Base-by-base conservation (phyloP, 2,797 vertebrate genomes). In the Ctenochaetus hawaiiensis region DNA sequence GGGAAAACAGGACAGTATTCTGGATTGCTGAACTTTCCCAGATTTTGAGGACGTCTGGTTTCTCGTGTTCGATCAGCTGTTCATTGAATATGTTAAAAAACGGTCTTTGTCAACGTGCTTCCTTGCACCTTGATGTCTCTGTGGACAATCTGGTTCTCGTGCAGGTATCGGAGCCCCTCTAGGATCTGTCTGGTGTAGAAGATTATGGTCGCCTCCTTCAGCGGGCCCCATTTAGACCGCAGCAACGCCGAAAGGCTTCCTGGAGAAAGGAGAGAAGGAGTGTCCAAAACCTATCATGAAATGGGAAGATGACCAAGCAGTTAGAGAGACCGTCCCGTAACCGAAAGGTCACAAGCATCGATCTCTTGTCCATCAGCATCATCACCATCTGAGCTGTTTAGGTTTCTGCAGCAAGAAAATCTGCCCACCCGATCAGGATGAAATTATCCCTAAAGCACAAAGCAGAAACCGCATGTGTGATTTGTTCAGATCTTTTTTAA, bases 161-260 rank as follows among this genome's bases (percentile, higher is more conserved):
- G 98, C 68, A 99, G 96, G 86, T 99, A 99, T 61, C 97, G 96
- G 73, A 99, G 96, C 52, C 98, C 98, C 95, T 99, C 98, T 80
- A 99, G 95, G 90, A 99, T 99, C 92, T 99, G 98, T 64, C 98
- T 96, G 73, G 98, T 99, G 91, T 99, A 99, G 95, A 99, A 99
- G 72, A 97, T 97, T 37, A 99, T 99, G 1, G 98, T 99, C 17
- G 98, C 96, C 73, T 99, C 98, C 90, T 99, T 99, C 90, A 99
- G 81, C 3, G 98, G 98, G 54, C 98, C 98, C 98, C 98, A 99
- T 87, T 99, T 99, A 13, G 97, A 99, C 65, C 97, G 94, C 83
- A 99, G 94, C 86, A 99, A 93, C 59, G 96, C 97, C 56, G 98
- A 99, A 87, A 99, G 96, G 85, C 98, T 99, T 87, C 98, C 98